Evolutionary conservation across 2,113 vertebrate species (phyloP), one percentile per base, ranked within the genome.

Genomic region (Hystrix brachyura): DNA sequence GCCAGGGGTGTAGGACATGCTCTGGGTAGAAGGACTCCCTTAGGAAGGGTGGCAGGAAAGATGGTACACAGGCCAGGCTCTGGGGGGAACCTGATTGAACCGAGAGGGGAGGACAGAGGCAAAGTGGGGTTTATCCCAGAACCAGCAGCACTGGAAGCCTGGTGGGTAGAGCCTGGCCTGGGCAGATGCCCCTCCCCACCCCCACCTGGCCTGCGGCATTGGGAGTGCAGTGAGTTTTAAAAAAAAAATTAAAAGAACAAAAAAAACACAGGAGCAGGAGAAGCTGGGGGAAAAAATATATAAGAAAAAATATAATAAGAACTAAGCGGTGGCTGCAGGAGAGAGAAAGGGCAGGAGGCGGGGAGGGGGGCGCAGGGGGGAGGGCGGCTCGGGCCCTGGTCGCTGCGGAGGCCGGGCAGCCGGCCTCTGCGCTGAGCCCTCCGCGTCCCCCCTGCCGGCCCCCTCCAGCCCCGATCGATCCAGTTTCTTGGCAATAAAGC

Each of bases 401-500:
- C 97, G 97, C 97, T 98, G 97, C 97, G 25, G 97, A 98, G 96
- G 97, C 98, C 90, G 87, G 96, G 96, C 97, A 88, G 97, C 97
- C 85, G 97, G 97, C 97, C 97, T 97, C 95, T 96, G 88, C 32
- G 95, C 97, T 0, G 95, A 97, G 97, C 97, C 97, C 97, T 98
- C 97, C 97, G 97, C 98, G 97, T 97, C 96, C 98, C 98, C 98
- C 98, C 98, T 97, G 96, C 96, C 96, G 96, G 97, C 97, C 98
- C 98, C 98, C 98, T 98, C 97, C 97, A 98, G 97, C 98, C 98
- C 97, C 97, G 97, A 98, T 98, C 98, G 98, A 98, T 98, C 98
- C 98, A 98, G 98, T 98, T 98, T 98, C 98, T 98, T 98, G 98
- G 98, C 98, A 98, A 98, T 98, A 98, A 98, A 98, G 97, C 98